A percentile compares a stretch with the other conserved stretches of the same genome.
These are phyloP conservation scores for Zonotrichia albicollis DNA, from an alignment of 2,797 vertebrate genomes.

Conservation along the genomic window DNA sequence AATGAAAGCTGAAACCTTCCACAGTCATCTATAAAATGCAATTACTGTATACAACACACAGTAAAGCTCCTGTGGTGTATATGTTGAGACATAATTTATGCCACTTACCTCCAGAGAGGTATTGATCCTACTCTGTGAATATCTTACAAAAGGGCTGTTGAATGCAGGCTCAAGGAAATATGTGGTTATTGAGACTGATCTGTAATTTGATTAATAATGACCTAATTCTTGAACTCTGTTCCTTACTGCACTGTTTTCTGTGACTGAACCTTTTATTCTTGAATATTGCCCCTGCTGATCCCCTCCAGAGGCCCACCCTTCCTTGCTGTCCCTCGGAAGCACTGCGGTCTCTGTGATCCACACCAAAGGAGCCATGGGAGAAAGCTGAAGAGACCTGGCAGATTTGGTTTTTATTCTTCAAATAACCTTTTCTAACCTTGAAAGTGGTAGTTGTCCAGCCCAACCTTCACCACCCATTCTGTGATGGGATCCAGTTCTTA, in stretches of 20 bases:
- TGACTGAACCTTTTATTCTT: slow-evolving; percentile 46
- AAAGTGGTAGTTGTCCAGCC: background rate
- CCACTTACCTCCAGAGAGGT: slow-evolving; percentile 83
- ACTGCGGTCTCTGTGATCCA: background rate
- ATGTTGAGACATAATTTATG: slow-evolving; percentile 85
- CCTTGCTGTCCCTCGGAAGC: background rate
- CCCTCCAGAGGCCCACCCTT: background rate
- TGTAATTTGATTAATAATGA: slow-evolving; percentile 82
- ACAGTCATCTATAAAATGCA: slow-evolving; percentile 85
- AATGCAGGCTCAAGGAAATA: slow-evolving; percentile 75
- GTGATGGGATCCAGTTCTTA: background rate
- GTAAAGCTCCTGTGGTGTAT: slow-evolving; percentile 79
- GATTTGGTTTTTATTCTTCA: background rate
- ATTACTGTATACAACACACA: slow-evolving; percentile 82
- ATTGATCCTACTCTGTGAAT: slow-evolving; percentile 85
- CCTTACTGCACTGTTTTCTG: slow-evolving; percentile 25
- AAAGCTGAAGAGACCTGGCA: background rate
- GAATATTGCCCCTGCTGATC: background rate
- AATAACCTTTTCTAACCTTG: background rate
- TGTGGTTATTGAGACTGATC: slow-evolving; percentile 75
- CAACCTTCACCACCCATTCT: background rate
- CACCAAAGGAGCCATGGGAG: background rate
- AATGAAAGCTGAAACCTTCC: slow-evolving; percentile 85
- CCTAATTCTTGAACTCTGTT: slow-evolving; percentile 73
- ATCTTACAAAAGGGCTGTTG: slow-evolving; percentile 78